Conservation (phyloP, 2,888 invertebrate genomes). For the Tinea pellionella region DNA sequence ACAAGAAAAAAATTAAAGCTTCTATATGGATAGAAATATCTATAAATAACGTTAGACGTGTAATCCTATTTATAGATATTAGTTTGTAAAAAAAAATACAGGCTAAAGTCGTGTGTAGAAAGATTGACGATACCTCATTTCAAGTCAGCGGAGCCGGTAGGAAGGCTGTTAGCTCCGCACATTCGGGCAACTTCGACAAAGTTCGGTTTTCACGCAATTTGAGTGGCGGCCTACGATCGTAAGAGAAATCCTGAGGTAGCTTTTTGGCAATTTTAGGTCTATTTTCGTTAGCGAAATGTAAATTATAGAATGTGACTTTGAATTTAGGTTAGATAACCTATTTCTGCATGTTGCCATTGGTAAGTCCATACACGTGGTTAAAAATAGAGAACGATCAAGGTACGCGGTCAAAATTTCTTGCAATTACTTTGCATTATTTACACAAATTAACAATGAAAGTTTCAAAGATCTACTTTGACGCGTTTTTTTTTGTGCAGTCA, state of each 20-base stretch:
- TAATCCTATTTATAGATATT: too few relatives aligned
- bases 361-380: too few relatives aligned
- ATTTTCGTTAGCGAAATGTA: conserved; percentile 10
- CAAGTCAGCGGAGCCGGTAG: conserved; percentile 1
- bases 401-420: too few relatives aligned
- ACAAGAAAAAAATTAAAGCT: too few relatives aligned
- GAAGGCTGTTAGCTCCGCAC: not conserved
- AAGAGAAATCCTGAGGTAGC: conserved; percentile 10
- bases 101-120: not conserved
- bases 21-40: too few relatives aligned
- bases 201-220: conserved; percentile 33
- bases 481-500: too few relatives aligned
- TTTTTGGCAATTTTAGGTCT: not conserved
- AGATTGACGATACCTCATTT: not conserved
- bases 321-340: not conserved
- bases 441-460: too few relatives aligned
- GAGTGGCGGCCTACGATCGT: conserved; percentile 2
- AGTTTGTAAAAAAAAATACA: too few relatives aligned
- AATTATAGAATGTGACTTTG: not conserved
- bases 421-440: too few relatives aligned
- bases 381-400: too few relatives aligned
- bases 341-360: not conserved
- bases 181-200: conserved; percentile 38
- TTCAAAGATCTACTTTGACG: too few relatives aligned
- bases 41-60: too few relatives aligned